These are phyloP conservation scores for Pagetopsis macropterus DNA, from an alignment of 2,797 vertebrate species.

Conservation along the genomic window DNA sequence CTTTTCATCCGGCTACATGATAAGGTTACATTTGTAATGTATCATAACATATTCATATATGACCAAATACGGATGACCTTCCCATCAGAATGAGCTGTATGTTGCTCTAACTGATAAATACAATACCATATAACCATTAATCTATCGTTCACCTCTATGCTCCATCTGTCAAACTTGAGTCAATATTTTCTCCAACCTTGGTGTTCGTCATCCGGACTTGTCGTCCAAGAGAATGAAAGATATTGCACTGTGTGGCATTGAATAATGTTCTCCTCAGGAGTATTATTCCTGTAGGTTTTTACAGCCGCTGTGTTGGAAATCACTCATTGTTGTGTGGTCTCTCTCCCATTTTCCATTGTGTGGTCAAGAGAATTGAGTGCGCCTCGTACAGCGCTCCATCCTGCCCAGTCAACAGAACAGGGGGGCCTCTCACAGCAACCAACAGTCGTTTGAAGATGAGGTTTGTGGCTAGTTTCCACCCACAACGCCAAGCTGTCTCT, in stretches of 20 bases:
- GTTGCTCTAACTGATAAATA: background rate
- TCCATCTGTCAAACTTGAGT: background rate
- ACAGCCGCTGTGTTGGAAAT: slow-evolving; percentile 70
- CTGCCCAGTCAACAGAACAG: slow-evolving; percentile 75
- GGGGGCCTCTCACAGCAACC: slow-evolving; percentile 72
- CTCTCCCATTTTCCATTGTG: slow-evolving; percentile 77
- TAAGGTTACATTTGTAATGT: background rate
- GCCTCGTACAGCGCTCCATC: slow-evolving; percentile 66
- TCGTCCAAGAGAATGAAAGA: slow-evolving; percentile 34
- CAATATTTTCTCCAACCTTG: background rate
- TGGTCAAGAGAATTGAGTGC: slow-evolving; percentile 72
- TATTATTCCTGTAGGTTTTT: slow-evolving; percentile 48
- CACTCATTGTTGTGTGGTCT: slow-evolving; percentile 78
- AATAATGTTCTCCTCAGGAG: slow-evolving; percentile 34
- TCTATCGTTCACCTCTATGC: slow-evolving; percentile 6
- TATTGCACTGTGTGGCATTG: slow-evolving; percentile 29
- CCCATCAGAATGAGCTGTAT: background rate
- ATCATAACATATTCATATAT: background rate
- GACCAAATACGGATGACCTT: background rate
- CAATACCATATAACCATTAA: background rate
- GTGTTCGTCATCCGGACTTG: slow-evolving; percentile 16
- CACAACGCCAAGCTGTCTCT: slow-evolving; percentile 82
- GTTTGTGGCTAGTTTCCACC: slow-evolving; percentile 84
- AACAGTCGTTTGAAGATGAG: slow-evolving; percentile 80
- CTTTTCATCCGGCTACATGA: background rate